A percentile compares a stretch with the other conserved stretches of the same genome.
phyloP scores from a whole-genome alignment of 92 coral and sea anemone species.

The Phenganax stokvisi region DNA sequence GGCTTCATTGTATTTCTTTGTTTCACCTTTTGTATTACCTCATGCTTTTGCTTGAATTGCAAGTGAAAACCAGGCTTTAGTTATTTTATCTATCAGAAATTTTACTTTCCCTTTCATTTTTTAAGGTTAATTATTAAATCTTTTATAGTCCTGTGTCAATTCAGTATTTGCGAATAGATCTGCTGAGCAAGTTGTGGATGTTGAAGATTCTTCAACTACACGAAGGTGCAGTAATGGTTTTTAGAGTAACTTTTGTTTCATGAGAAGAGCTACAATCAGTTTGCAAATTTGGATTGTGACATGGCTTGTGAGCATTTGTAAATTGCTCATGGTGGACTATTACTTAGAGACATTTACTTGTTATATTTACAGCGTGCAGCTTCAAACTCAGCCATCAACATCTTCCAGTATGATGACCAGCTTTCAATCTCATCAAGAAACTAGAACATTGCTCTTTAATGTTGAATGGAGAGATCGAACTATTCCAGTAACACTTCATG shows the following conservation, averaged over 20 bases:
- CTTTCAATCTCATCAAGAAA: conserved; percentile 27
- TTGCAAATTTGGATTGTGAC: too few species aligned
- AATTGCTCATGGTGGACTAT: neutral
- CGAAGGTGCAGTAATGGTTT: conserved; percentile 9
- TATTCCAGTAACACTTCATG: conserved; percentile 66
- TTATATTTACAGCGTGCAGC: neutral
- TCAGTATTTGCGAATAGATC: conserved; percentile 78
- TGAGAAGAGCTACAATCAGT: too few species aligned
- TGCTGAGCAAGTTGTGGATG: conserved; percentile 23
- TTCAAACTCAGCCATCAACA: conserved; percentile 4
- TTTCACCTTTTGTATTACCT: too few species aligned
- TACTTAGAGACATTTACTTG: neutral
- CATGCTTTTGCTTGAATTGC: too few species aligned
- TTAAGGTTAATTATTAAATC: neutral
- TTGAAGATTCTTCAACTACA: neutral
- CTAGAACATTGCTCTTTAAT: conserved; percentile 56
- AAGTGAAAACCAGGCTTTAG: too few species aligned
- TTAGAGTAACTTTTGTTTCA: neutral
- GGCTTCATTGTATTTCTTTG: too few species aligned
- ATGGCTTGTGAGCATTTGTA: neutral
- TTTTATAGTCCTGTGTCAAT: conserved; percentile 77
- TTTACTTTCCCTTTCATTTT: neutral
- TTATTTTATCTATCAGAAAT: too few species aligned
- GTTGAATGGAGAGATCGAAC: conserved; percentile 87
- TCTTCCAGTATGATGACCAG: too few species aligned